Evolutionary conservation across 2,113 vertebrate genomes (phyloP).

Genomic region (Pipra filicauda): DNA sequence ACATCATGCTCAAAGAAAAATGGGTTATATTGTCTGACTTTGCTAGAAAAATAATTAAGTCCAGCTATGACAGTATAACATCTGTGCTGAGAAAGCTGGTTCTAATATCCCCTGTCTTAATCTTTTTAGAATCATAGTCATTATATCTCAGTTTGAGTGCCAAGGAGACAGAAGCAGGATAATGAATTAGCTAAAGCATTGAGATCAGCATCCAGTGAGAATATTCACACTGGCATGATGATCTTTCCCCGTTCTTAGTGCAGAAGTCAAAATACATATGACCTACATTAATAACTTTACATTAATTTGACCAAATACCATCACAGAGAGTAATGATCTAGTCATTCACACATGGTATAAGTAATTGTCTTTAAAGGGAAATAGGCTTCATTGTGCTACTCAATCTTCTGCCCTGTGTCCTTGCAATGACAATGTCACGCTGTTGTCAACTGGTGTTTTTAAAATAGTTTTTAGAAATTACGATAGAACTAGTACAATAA

Average conservation of each 20-base stretch:
- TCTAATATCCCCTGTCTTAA: background rate
- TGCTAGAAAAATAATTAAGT: background rate
- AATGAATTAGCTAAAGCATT: background rate
- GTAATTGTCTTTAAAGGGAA: background rate
- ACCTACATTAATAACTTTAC: background rate
- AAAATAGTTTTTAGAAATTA: background rate
- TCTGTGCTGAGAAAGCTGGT: background rate
- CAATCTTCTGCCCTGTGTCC: background rate
- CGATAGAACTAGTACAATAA: background rate
- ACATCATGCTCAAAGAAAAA: background rate
- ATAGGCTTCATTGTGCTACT: background rate
- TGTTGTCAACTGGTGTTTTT: background rate
- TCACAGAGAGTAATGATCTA: background rate
- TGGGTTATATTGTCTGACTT: background rate
- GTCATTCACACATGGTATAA: background rate
- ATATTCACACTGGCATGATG: background rate
- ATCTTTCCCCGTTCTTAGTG: background rate
- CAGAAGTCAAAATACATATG: conserved; percentile 2
- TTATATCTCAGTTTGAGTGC: background rate
- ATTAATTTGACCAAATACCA: background rate
- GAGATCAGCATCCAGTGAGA: background rate
- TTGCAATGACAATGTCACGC: background rate
- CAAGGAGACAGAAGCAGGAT: background rate
- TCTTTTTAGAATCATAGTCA: background rate
- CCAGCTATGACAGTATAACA: background rate